Evolutionary conservation across 2,888 invertebrate species (phyloP).

Genomic region (Nomada goodeniana): DNA sequence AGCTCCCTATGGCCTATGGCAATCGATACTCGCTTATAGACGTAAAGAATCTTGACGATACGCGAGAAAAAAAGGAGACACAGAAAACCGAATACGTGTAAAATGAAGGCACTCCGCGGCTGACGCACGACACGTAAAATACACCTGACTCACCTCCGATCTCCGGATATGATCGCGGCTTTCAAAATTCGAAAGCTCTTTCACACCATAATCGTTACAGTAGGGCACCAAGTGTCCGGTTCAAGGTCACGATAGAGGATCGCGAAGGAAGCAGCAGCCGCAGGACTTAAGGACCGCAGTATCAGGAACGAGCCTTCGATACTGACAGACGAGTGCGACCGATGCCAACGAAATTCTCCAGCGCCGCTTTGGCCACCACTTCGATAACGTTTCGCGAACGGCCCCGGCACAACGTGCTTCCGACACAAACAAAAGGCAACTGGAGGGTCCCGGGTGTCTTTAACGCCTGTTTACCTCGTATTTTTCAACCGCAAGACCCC

Average conservation of each 20-base stretch:
- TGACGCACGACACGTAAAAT: conserved; percentile 18
- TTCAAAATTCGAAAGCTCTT: conserved; percentile 61
- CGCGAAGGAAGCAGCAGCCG: conserved; percentile 5
- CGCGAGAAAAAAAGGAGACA: neutral
- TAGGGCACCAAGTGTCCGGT: conserved; percentile 74
- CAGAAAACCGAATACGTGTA: neutral
- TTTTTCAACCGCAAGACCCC: conserved; percentile 56
- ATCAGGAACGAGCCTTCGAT: neutral
- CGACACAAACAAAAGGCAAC: conserved; percentile 54
- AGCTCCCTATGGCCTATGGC: conserved; percentile 45
- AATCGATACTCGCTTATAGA: conserved; percentile 59
- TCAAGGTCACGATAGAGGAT: conserved; percentile 71
- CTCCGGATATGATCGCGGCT: conserved; percentile 12
- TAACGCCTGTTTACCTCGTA: conserved; percentile 56
- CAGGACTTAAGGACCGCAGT: no score
- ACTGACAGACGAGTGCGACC: conserved; percentile 9
- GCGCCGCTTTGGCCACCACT: neutral
- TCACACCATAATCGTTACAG: conserved; percentile 59
- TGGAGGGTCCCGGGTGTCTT: conserved; percentile 43
- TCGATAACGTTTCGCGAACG: neutral
- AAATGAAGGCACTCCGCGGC: neutral
- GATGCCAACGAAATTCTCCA: neutral
- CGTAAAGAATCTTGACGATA: conserved; percentile 27
- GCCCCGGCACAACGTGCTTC: conserved; percentile 55
- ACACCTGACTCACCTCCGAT: conserved; percentile 52